Evolutionary conservation across 2,888 invertebrate genomes (phyloP), one percentile per base, ranked within the genome.

Genomic region (Drosophila nigricruria): DNA sequence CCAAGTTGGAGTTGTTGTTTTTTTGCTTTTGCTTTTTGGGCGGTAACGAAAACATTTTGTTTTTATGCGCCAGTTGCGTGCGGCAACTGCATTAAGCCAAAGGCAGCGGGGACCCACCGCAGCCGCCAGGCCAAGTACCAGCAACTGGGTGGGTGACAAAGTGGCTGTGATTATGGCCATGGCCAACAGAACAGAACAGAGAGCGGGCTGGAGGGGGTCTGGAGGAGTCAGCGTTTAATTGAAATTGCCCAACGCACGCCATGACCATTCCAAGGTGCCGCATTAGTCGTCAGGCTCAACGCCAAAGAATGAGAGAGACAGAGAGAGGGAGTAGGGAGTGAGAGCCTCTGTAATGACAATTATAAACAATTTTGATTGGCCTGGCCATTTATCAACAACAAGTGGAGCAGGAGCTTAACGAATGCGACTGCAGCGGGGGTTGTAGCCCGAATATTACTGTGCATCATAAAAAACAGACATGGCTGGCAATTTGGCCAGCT

Each of bases 191-290:
- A 16, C 27, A 52, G 12, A 8, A 10, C 10, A 6, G 14, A 8
- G 23, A 32, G 32, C 10, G 9, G 9, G 27, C 0, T 12, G 16
- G 25, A 0, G 43, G 4, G 23, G 47, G n/a, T 1, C 34, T 20
- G 6, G 12, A 30, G 34, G 40, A 25, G 60, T 50, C 54, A 60
- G 62, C 76, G 85, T 85, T 89, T 89, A 85, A 85, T 85, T 89
- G 89, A 85, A 85, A 85, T 85, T 87, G 89, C 81, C 64, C 66
- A 77, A 85, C 89, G 89, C 85, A 89, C 85, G 89, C 85, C 88
- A 84, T 61, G 89, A 74, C 75, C 87, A 87, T 87, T 84, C 81
- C 88, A 84, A 89, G 84, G 84, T 89, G 84, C 70, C 87, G 81
- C 87, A 89, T 84, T 84, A 89, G 89, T 82, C 89, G 88, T 81